Evolutionary conservation across 2,113 vertebrate species (phyloP), one percentile per base, ranked within the genome.

Genomic region (Chloropsis hardwickii): DNA sequence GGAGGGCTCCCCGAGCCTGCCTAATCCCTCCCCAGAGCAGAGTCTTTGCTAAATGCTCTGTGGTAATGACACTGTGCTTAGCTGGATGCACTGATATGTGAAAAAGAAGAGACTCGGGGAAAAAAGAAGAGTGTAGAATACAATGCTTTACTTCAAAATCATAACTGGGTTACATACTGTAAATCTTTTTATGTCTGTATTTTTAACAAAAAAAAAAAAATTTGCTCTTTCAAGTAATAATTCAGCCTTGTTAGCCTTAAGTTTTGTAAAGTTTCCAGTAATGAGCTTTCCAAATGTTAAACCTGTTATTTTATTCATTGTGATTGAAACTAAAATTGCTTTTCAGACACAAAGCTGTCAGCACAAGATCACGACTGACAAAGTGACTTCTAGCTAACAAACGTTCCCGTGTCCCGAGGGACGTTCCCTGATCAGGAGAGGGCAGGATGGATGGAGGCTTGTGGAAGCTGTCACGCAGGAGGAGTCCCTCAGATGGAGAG

Each of bases 231-330:
- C 47, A 73, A 93, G 94, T 85, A 62, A 31, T 92, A 95, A 90
- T 86, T 95, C 94, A 93, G 28, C 50, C 81, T 95, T 76, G 74
- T 89, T 95, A 94, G 78, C 23, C 53, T 45, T 47, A 86, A 89
- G 54, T 93, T 95, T 94, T 76, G 94, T 95, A 90, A 96, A 96
- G 84, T 94, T 94, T 90, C 54, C 85, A 94, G 74, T 93, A 93
- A 95, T 95, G 93, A 95, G 95, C 81, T 93, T 94, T 95, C 71
- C 78, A 90, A 94, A 92, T 94, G 93, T 85, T 95, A 90, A 92
- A 93, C 66, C 88, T 95, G 93, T 93, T 96, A 42, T 94, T 95
- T 74, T 88, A 21, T 85, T 94, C 78, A 64, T 95, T 94, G 70
- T 94, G 84, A 85, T 90, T 87, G 93, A 90, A 85, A 80, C 74